Evolutionary conservation across 2,113 vertebrate species (phyloP), one percentile per base, ranked within the genome.

Genomic region (Madoqua kirkii): DNA sequence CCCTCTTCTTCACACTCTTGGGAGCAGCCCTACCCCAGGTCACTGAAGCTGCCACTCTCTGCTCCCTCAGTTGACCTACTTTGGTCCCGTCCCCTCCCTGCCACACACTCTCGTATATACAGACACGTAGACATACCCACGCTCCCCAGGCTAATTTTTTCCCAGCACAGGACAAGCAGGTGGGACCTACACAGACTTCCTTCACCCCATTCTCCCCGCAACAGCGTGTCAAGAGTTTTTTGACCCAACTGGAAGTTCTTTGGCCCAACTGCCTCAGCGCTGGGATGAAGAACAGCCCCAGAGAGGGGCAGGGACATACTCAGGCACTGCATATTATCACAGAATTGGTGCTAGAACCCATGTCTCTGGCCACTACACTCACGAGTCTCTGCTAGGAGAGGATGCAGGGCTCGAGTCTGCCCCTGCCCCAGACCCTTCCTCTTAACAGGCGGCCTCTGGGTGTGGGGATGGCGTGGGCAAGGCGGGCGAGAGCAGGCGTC

Each of bases 1-100:
- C 12, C 19, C 29, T 40, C 55, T 3, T 19, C 17, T 19, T 29
- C 1, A 1, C 2, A 0, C 7, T 14, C 21, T 21, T 6, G 48
- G 27, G 21, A 29, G 79, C 6, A 14, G 6, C 27, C 9, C 52
- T 2, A 4, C 4, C 33, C 33, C 2, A 3, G 60, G 14, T 21
- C 50, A 74, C n/a, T 50, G 3, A 33, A 33, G 1, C 52, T 16
- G 10, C 64, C 43, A 21, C 36, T 6, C n/a, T 29, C 33, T 23
- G 6, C 55, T 55, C 87, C 16, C 21, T 48, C 29, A 0, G 11
- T 16, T 7, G 7, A 36, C 43, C 84, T 17, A 3, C n/a, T 40
- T 40, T 67, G 64, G 60, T 78, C 79, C 50, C 45, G 6, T 7
- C 31, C 48, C n/a, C 16, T 27, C 21, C 29, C n/a, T 2, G 21